These are phyloP conservation scores for Drosophila lacteicornis DNA, from an alignment of 1,140 invertebrate species.

Conservation along the genomic window DNA sequence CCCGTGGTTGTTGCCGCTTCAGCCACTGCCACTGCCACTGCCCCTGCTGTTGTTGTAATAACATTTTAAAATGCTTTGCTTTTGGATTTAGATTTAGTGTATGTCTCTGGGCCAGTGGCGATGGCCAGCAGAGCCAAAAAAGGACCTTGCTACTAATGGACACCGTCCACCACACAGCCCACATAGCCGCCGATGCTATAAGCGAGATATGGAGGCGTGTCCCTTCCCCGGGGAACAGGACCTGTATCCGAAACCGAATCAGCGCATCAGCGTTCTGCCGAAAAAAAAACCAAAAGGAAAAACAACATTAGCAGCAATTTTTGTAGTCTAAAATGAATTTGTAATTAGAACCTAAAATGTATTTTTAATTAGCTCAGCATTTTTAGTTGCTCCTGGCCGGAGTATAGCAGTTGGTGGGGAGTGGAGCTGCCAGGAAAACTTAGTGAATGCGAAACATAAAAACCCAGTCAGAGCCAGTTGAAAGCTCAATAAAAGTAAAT, in stretches of 20 bases:
- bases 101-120: constrained; percentile 47
- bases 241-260: constrained; percentile 11
- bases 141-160: constrained; percentile 72
- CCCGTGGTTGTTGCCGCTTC: constrained; percentile 27
- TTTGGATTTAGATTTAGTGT: constrained; percentile 74
- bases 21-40: constrained; percentile 6
- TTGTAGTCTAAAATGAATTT: constrained; percentile 72
- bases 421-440: neutral
- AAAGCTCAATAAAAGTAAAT: constrained; percentile 18
- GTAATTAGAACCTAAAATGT: constrained; percentile 65
- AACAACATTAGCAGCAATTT: constrained; percentile 67
- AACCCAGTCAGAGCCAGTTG: constrained; percentile 5
- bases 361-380: constrained; percentile 77
- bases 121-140: constrained; percentile 29
- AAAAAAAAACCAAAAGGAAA: constrained; percentile 4
- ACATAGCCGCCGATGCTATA: constrained; percentile 22
- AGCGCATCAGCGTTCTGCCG: constrained; percentile 12
- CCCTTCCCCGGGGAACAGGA: constrained; percentile 10
- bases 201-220: constrained; percentile 40
- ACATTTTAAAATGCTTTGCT: constrained; percentile 80
- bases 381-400: constrained; percentile 43
- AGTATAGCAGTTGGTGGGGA: neutral
- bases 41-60: constrained; percentile 71
- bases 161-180: constrained; percentile 19
- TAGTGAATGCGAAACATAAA: constrained; percentile 9